Evolutionary conservation across 2,113 vertebrate species (phyloP), one percentile per base, ranked within the genome.

Genomic region (Platichthys flesus): DNA sequence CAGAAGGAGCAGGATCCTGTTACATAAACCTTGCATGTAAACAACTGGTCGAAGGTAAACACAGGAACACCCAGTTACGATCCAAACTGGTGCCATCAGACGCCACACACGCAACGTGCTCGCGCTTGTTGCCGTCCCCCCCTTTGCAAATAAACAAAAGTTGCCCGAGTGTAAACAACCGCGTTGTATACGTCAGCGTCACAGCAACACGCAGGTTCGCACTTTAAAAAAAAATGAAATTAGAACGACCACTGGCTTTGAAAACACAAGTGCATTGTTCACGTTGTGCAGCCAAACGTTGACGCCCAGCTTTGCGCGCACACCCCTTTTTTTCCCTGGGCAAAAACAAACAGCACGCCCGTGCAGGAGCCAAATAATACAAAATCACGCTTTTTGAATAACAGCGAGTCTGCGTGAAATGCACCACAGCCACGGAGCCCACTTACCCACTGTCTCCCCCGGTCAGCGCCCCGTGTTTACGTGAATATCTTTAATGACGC

Each of bases 401-500:
- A 5, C 14, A 60, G 21, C 2, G 9, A 71, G 2, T 52, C 21
- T 18, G 9, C 55, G 60, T 63, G 65, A 18, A 62, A 66, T 51
- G 28, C n/a, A 35, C 5, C 21, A 40, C 18, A 71, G 45, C 55
- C 31, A 68, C 67, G 16, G 9, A 18, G 56, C 18, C 62, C 54
- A 77, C 88, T 93, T 84, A 92, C 91, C 51, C 91, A 79, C 76
- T 31, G n/a, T 49, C 78, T 64, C 20, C 35, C 78, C 67, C 85
- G 79, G 78, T 89, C 64, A 82, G 85, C 84, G 61, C 88, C 74
- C 81, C 86, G 82, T 91, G 92, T 96, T 96, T 93, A 94, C 95
- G 88, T 91, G 92, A 93, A 93, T 94, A 94, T 95, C 92, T 94
- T 95, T 95, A 94, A 95, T 97, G 96, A 96, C 96, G 96, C 96